Conservation (phyloP, 2,797 vertebrate species). For the Pseudomugil gertrudae region DNA sequence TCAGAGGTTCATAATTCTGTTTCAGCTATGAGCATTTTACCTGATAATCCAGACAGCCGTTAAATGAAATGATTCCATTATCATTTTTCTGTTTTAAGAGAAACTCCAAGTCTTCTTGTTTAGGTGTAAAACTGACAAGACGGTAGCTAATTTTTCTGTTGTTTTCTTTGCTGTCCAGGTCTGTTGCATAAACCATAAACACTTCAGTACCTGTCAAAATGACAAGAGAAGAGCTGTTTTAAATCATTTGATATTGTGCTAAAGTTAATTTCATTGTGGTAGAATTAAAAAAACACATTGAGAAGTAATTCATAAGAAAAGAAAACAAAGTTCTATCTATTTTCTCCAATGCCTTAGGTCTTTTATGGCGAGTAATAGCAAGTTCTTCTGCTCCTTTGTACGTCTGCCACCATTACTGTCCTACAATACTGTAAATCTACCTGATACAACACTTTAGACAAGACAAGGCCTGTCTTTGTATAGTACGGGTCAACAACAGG, state of each 20-base stretch:
- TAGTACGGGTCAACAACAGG: too few relatives aligned
- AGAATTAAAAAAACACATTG: neutral
- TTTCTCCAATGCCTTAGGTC: too few relatives aligned
- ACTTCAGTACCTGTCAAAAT: constrained; percentile 46
- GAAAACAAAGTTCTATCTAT: too few relatives aligned
- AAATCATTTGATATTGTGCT: neutral
- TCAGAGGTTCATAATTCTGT: neutral
- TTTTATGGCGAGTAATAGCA: too few relatives aligned
- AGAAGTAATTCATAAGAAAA: too few relatives aligned
- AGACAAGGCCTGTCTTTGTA: too few relatives aligned
- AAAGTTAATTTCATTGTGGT: neutral
- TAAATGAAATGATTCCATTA: constrained; percentile 67
- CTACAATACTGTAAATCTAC: too few relatives aligned
- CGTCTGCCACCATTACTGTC: too few relatives aligned
- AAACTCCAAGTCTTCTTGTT: constrained; percentile 64
- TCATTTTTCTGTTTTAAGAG: neutral
- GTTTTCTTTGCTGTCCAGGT: constrained; percentile 37
- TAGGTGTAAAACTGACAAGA: constrained; percentile 65
- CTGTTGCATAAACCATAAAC: constrained; percentile 45
- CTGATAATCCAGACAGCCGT: constrained; percentile 79
- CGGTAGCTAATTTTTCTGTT: constrained; percentile 52
- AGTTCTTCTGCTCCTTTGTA: too few relatives aligned
- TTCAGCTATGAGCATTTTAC: constrained; percentile 51
- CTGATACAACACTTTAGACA: too few relatives aligned
- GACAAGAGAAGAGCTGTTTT: neutral